Base-by-base conservation (phyloP, 1,140 invertebrate genomes). In the Battus philenor region DNA sequence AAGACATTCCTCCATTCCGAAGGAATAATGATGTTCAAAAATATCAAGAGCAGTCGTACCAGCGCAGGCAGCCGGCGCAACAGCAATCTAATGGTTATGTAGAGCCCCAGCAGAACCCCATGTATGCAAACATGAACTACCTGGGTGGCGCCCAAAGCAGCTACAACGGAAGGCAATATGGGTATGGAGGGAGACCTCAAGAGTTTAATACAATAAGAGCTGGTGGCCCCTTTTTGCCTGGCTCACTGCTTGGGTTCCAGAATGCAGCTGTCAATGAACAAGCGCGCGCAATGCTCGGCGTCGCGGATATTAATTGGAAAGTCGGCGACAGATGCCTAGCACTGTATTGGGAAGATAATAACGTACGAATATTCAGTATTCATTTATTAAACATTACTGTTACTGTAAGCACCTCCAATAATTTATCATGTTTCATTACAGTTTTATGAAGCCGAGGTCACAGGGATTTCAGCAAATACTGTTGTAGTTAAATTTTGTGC, bases 311-410 rank as follows among this genome's bases (percentile, higher is more conserved):
- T 82, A 80, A 87, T 45, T 95, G 92, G 92, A 91, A 90, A 63
- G 78, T 91, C 34, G 94, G 94, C 11, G 94, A 96, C 69, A 88
- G 91, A 30, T 96, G 94, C 79, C 87, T 96, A 74, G 95, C 95
- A 3, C 94, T 95, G 68, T 97, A 97, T 80, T 97, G 95, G 95
- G 95, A 97, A 85, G 95, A 97, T 86, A 92, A 94, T 64, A 91
- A 91, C 86, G 94, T 96, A 77, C 86, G 86, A 86, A 50, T 38
- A 46, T 12, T 38, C 10, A 9, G 9, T 15, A 24, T 6, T 10
- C 1, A 7, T 44, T 20, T 24, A 16, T 27, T 51, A 38, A 24
- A 43, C 18, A 29, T 50, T 47, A 17, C 4, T 22, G 2, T 39
- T 32, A 22, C 9, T 12, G 13, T 9, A 17, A 11, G 39, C 2